Conservation (phyloP, 92 coral and sea anemone species). For the Bergia puertoricense region DNA sequence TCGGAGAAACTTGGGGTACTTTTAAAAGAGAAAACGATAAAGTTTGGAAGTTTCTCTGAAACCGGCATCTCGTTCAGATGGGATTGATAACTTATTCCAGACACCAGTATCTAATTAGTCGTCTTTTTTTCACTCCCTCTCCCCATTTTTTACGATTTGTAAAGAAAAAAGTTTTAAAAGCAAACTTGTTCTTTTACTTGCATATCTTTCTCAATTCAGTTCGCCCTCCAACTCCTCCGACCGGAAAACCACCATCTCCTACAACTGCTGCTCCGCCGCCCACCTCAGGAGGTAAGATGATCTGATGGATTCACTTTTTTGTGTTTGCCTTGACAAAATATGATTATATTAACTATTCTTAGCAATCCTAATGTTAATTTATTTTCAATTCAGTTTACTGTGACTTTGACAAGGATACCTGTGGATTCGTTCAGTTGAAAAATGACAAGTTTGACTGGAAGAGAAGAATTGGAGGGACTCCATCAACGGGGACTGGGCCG, state of each 20-base stretch:
- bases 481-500: neutral
- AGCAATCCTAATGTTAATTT: neutral
- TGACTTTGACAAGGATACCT: neutral
- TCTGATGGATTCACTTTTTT: neutral
- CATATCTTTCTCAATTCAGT: too few relatives aligned
- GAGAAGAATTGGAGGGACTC: slow-evolving; percentile 6
- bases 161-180: too few relatives aligned
- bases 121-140: too few relatives aligned
- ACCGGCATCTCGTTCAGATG: too few relatives aligned
- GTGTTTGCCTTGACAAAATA: neutral
- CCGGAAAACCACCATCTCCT: neutral
- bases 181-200: too few relatives aligned
- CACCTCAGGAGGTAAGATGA: neutral
- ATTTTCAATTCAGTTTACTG: neutral
- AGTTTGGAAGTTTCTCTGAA: too few relatives aligned
- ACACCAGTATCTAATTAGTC: too few relatives aligned
- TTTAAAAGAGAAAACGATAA: too few relatives aligned
- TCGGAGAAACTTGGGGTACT: too few relatives aligned
- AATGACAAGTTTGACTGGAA: slow-evolving; percentile 13
- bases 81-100: too few relatives aligned
- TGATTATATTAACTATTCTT: neutral
- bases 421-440: neutral
- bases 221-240: neutral
- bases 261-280: neutral
- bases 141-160: too few relatives aligned